phyloP scores from a whole-genome alignment of 2,797 vertebrate species.

The Heterohyrax brucei region DNA sequence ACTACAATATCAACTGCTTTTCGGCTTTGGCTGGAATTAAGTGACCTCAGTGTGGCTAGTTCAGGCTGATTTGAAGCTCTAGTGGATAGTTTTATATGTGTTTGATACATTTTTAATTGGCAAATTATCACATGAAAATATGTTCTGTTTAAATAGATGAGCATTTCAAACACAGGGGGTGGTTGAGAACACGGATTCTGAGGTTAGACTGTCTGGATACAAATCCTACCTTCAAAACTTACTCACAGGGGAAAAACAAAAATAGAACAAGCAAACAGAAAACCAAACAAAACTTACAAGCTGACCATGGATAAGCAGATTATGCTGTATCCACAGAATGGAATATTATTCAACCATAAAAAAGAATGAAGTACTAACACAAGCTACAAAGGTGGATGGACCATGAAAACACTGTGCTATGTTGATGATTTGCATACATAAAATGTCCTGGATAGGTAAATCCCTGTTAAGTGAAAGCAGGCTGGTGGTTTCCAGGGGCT shows the following conservation, averaged over 20 bases:
- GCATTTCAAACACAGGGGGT: slow-evolving; percentile 24
- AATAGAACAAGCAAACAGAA: neutral
- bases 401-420: slow-evolving; percentile 6
- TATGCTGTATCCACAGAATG: neutral
- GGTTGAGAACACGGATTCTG: slow-evolving; percentile 26
- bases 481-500: neutral
- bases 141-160: slow-evolving; percentile 51
- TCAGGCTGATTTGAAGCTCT: slow-evolving; percentile 52
- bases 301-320: slow-evolving; percentile 54
- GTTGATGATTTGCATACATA: slow-evolving; percentile 23
- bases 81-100: slow-evolving; percentile 24
- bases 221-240: slow-evolving; percentile 49
- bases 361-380: slow-evolving; percentile 21
- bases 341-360: slow-evolving; percentile 61
- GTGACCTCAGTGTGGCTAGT: slow-evolving; percentile 2
- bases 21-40: slow-evolving; percentile 62
- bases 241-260: neutral
- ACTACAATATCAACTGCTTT: slow-evolving; percentile 51
- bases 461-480: slow-evolving; percentile 20
- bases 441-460: slow-evolving; percentile 64
- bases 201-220: slow-evolving; percentile 52
- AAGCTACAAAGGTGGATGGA: slow-evolving; percentile 13
- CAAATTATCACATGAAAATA: slow-evolving; percentile 66
- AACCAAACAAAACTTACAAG: neutral
- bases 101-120: slow-evolving; percentile 20